These are phyloP conservation scores for Tringa solitaria DNA, from an alignment of 2,113 vertebrate genomes.

Conservation along the genomic window DNA sequence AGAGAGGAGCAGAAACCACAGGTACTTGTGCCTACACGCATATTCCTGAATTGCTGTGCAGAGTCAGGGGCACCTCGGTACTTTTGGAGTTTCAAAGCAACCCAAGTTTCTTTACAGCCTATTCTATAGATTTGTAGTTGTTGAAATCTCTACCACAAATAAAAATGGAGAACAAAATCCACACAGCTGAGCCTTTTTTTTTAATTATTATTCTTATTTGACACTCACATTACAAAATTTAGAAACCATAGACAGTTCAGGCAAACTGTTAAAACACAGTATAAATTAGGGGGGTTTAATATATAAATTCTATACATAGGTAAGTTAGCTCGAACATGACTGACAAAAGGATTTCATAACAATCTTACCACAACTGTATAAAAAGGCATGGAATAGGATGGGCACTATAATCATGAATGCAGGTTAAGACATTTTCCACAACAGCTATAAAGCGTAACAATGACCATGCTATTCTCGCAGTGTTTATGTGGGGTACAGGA, in stretches of 20 bases:
- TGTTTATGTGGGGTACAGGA: conserved; percentile 41
- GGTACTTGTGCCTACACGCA: background rate
- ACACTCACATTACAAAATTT: conserved; percentile 79
- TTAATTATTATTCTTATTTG: conserved; percentile 49
- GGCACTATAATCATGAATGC: conserved; percentile 55
- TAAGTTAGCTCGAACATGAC: conserved; percentile 68
- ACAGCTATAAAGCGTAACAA: conserved; percentile 57
- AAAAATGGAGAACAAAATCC: background rate
- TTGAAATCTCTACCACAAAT: background rate
- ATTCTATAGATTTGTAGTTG: background rate
- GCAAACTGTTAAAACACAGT: conserved; percentile 82
- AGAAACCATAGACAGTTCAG: conserved; percentile 76
- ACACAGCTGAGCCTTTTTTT: background rate
- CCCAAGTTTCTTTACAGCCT: background rate
- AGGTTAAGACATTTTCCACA: conserved; percentile 61
- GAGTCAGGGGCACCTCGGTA: background rate
- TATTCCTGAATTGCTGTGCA: background rate
- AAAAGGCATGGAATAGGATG: conserved; percentile 60
- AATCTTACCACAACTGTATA: conserved; percentile 67
- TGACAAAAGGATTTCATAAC: conserved; percentile 66
- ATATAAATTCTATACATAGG: conserved; percentile 75
- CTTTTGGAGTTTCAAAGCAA: background rate
- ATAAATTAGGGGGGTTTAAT: conserved; percentile 71
- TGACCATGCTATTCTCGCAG: conserved; percentile 64
- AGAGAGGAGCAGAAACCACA: background rate